These are phyloP conservation scores for Vanessa atalanta DNA, from an alignment of 1,140 invertebrate species.

Conservation along the genomic window DNA sequence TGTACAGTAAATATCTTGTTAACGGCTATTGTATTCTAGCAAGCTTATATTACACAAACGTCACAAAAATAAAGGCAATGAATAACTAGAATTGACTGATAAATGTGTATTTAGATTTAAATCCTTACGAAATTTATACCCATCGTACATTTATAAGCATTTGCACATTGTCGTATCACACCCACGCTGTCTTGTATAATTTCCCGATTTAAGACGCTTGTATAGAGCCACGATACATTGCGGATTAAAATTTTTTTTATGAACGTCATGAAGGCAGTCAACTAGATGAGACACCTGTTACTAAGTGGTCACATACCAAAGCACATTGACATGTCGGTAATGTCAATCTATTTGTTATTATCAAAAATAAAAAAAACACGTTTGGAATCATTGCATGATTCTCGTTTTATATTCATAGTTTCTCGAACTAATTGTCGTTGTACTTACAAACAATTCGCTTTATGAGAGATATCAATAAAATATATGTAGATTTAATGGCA, in stretches of 20 bases:
- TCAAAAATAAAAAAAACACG: too few relatives aligned
- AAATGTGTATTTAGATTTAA: conserved; percentile 29
- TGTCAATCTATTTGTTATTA: too few relatives aligned
- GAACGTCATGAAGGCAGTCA: neutral
- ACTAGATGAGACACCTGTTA: neutral
- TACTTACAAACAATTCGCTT: too few relatives aligned
- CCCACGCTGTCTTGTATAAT: conserved; percentile 70
- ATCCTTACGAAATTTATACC: conserved; percentile 30
- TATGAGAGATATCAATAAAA: too few relatives aligned
- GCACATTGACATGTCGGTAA: neutral
- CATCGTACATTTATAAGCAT: conserved; percentile 43
- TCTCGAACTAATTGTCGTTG: too few relatives aligned
- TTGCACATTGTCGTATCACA: conserved; percentile 70
- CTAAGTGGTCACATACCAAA: neutral
- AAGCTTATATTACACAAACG: neutral
- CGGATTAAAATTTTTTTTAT: neutral
- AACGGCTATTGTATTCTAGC: neutral
- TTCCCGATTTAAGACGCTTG: conserved; percentile 64
- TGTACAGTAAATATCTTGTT: too few relatives aligned
- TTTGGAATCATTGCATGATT: too few relatives aligned
- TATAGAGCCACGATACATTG: neutral
- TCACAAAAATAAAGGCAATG: conserved; percentile 1
- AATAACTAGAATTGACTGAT: conserved; percentile 11
- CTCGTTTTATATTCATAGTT: too few relatives aligned
- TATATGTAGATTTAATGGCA: neutral